These are phyloP conservation scores for Chitala chitala DNA, from an alignment of 2,113 vertebrate genomes.

Conservation along the genomic window DNA sequence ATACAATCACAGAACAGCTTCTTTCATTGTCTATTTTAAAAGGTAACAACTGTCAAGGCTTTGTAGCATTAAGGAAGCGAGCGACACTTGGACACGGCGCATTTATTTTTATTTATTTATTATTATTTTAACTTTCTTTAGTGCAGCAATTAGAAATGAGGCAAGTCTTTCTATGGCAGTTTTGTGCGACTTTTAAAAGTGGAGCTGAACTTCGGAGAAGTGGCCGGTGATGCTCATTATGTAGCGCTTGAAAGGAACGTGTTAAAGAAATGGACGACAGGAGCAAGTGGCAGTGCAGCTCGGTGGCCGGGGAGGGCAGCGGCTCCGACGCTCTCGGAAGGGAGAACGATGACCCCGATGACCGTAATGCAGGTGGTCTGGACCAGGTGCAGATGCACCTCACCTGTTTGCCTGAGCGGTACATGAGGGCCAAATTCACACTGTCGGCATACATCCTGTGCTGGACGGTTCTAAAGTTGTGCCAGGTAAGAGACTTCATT, in stretches of 20 bases:
- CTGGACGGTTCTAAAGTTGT: constrained; percentile 54
- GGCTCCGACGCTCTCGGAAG: background rate
- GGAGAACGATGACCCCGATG: background rate
- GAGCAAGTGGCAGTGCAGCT: too few relatives aligned
- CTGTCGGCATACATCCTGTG: constrained; percentile 44
- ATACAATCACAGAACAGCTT: constrained; percentile 11
- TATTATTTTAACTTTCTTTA: constrained; percentile 2
- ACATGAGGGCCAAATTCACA: constrained; percentile 47
- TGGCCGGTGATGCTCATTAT: too few relatives aligned
- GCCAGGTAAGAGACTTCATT: constrained; percentile 56
- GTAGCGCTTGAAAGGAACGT: too few relatives aligned
- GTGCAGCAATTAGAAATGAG: background rate
- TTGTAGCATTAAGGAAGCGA: constrained; percentile 3
- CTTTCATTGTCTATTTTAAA: constrained; percentile 17
- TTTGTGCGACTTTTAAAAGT: background rate
- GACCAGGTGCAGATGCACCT: constrained; percentile 48
- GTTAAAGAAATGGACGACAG: too few relatives aligned
- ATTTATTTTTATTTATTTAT: background rate
- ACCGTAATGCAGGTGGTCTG: constrained; percentile 21
- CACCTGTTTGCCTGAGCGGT: constrained; percentile 50
- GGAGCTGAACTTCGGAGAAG: too few relatives aligned
- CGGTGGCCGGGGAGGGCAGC: background rate
- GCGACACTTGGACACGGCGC: constrained; percentile 3
- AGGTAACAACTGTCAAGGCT: constrained; percentile 11
- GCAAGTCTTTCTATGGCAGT: background rate